phyloP scores from a whole-genome alignment of 1,140 invertebrate genomes.

The Metaphire vulgaris region DNA sequence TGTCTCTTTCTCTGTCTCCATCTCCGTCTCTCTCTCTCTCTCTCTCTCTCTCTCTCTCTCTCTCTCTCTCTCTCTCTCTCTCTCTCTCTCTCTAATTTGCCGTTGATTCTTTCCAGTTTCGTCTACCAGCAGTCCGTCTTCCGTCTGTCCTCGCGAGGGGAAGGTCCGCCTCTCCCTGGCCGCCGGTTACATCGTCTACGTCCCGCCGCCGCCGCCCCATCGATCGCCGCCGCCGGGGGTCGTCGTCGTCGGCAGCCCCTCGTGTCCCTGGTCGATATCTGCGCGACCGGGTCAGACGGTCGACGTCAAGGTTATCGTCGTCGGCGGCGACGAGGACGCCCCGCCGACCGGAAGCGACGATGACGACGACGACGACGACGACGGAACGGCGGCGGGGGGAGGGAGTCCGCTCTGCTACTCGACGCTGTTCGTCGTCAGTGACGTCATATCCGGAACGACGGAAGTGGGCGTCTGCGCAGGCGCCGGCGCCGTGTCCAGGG shows the following conservation, averaged over 20 bases:
- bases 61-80: not conserved
- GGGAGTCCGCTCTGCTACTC: not conserved
- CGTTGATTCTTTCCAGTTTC: not conserved
- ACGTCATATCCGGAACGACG: constrained; percentile 9
- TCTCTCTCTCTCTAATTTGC: not conserved
- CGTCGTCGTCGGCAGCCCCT: not conserved
- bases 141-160: not conserved
- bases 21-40: not conserved
- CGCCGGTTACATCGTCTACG: not conserved
- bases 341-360: not conserved
- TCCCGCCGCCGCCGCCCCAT: not conserved
- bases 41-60: not conserved
- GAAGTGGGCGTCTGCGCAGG: constrained; percentile 14
- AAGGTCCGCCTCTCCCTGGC: not conserved
- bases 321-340: not conserved
- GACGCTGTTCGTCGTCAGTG: constrained; percentile 13
- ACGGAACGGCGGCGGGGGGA: no score
- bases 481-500: not conserved
- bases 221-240: not conserved
- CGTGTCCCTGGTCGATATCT: not conserved
- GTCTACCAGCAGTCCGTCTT: not conserved
- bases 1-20: no score
- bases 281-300: not conserved
- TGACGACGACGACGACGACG: not conserved
- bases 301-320: not conserved